A percentile compares a stretch with the other conserved stretches of the same genome.
phyloP scores from a whole-genome alignment of 2,113 vertebrate species.

The Noturus placidus region DNA sequence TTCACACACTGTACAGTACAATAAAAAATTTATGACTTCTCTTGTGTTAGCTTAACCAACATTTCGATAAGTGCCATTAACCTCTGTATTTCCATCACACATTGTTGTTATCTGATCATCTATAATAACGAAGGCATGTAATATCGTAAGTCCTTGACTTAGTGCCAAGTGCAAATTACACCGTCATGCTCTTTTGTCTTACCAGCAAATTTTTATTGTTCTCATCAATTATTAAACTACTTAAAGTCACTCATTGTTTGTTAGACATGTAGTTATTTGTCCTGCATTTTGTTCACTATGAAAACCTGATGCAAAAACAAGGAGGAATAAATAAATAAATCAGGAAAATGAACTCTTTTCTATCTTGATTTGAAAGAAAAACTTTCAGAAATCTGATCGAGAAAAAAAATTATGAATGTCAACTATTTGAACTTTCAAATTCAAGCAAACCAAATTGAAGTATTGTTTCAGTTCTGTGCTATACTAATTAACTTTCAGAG shows the following conservation, averaged over 20 bases:
- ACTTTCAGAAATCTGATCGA: neutral
- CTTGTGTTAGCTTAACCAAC: neutral
- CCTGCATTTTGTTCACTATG: neutral
- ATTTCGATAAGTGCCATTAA: neutral
- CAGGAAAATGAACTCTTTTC: neutral
- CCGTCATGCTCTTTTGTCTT: neutral
- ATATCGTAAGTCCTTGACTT: neutral
- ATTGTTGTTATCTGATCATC: neutral
- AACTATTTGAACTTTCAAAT: neutral
- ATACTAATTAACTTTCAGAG: neutral
- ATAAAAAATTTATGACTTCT: neutral
- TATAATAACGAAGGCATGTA: neutral
- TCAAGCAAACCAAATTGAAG: neutral
- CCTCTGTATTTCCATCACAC: neutral
- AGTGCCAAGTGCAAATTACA: neutral
- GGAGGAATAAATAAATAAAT: neutral
- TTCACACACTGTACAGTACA: neutral
- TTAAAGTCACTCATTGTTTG: neutral
- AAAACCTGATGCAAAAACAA: neutral
- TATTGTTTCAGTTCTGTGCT: neutral
- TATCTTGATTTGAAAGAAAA: neutral
- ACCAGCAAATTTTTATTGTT: conserved; percentile 6
- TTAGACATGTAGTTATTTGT: neutral
- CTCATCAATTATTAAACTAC: conserved; percentile 26
- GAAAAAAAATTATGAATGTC: neutral